phyloP scores from a whole-genome alignment of 1,140 invertebrate genomes.

The Drosophila equinoxialis region DNA sequence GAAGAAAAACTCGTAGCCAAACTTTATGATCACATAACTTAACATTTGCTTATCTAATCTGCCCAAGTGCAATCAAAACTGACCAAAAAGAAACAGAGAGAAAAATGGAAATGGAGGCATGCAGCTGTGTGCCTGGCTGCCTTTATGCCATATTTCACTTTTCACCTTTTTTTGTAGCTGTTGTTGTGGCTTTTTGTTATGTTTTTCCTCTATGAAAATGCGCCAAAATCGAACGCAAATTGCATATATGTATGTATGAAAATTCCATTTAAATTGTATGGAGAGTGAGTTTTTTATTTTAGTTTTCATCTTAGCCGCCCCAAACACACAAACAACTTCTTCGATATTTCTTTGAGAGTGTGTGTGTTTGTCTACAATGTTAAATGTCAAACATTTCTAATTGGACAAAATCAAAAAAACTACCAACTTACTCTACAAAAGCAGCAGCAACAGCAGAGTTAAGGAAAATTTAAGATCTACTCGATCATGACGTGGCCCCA shows the following conservation, averaged over 20 bases:
- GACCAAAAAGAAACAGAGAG: neutral
- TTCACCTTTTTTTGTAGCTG: conserved; percentile 12
- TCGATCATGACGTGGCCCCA: conserved; percentile 60
- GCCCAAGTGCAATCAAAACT: conserved; percentile 47
- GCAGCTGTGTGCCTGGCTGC: conserved; percentile 34
- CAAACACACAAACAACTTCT: conserved; percentile 10
- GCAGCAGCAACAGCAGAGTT: neutral
- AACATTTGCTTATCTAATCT: conserved; percentile 51
- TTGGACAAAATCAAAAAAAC: conserved; percentile 19
- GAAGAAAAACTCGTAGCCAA: conserved; percentile 29
- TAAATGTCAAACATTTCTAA: conserved; percentile 53
- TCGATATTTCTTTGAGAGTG: neutral
- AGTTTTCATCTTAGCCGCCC: conserved; percentile 36
- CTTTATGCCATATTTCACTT: conserved; percentile 34
- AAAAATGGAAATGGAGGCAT: conserved; percentile 5
- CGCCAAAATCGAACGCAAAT: conserved; percentile 42
- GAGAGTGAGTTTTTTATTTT: neutral
- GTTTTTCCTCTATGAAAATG: conserved; percentile 15
- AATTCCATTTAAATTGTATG: conserved; percentile 25
- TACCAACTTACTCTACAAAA: neutral
- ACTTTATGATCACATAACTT: conserved; percentile 48
- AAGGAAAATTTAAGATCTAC: conserved; percentile 47
- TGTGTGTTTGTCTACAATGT: conserved; percentile 24
- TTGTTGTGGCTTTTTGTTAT: neutral
- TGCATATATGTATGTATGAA: conserved; percentile 12